Base-by-base conservation (phyloP, 2,888 invertebrate species). In the Malacosoma neustria region DNA sequence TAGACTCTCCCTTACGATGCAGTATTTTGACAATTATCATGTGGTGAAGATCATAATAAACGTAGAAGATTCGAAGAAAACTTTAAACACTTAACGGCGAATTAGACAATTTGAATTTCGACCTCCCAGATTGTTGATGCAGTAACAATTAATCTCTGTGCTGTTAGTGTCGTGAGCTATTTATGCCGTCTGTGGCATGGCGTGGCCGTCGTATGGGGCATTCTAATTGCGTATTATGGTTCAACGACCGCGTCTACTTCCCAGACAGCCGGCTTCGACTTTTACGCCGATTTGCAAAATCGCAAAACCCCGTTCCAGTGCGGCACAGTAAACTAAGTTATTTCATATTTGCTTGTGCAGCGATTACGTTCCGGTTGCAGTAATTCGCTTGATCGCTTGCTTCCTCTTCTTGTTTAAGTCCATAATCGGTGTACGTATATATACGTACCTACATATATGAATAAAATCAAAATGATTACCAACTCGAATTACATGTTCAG, bases 181-280 rank as follows among this genome's bases (percentile, higher is more conserved):
- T 80, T 82, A 76, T 77, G 70, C 71, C 63, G 70, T 71, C 68
- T 73, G 70, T 60, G 58, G 64, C 61, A 68, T 66, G 49, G 67
- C 63, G 50, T 70, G 59, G 66, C 59, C 64, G 61, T 65, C 70
- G 81, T 72, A 80, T 76, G 77, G 81, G 72, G 80, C 76, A 85
- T 82, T 79, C 82, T 82, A 84, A 82, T 84, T 82, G 76, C 71
- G 81, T 79, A 76, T 77, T 75, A 76, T 72, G 74, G 84, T 72
- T 79, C 81, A 77, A 72, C 50, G 82, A 74, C 73, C 81, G 69
- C 66, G 57, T 51, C 57, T 56, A 60, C 60, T 61, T 66, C 60
- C 58, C 66, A 67, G 69, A 68, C 68, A 59, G 54, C 57, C 54
- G 61, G 54, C 60, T 61, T 56, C 54, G 47, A 58, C 57, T 57